Evolutionary conservation across 2,113 vertebrate species (phyloP), one percentile per base, ranked within the genome.

Genomic region (Rhinichthys klamathensis): DNA sequence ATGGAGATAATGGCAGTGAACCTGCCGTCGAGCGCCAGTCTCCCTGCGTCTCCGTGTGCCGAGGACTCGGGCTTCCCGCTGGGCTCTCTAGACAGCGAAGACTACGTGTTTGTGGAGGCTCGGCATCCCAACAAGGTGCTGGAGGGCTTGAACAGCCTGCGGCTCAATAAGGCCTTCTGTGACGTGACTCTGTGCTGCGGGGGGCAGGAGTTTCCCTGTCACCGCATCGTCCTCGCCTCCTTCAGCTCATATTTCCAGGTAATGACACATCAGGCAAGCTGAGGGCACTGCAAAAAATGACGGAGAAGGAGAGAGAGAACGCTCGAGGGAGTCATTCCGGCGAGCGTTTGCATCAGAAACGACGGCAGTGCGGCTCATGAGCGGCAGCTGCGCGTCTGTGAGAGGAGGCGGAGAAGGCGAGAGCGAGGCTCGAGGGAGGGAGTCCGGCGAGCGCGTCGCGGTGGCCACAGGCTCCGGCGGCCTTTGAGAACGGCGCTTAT

Each of bases 241-340:
- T 95, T 95, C 75, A 96, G 95, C 92, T 94, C 94, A 7, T 96
- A 96, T 89, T 96, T 96, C 80, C 94, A 95, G 93, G 95, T 95
- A 84, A 87, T 23, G 16, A 23, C 54, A 7, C 0, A 56, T 7
- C 18, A 6, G 54, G 2, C 30, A 30, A 30, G 30, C 30, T 30
- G 30, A 30, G 30, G 30, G 30, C 30, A 30, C 30, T 30, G 30
- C 30, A 30, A 30, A 30, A 30, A 30, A 30, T 30, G 30, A n/a
- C n/a, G n/a, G n/a, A n/a, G n/a, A n/a, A n/a, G n/a, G n/a, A n/a
- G n/a, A n/a, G n/a, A n/a, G n/a, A n/a, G n/a, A n/a, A n/a, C n/a
- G n/a, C n/a, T n/a, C n/a, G n/a, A n/a, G n/a, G n/a, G n/a, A n/a
- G n/a, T n/a, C n/a, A n/a, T n/a, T n/a, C n/a, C n/a, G n/a, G n/a